Conservation (phyloP, 2,797 vertebrate species). For the Acanthopagrus latus region DNA sequence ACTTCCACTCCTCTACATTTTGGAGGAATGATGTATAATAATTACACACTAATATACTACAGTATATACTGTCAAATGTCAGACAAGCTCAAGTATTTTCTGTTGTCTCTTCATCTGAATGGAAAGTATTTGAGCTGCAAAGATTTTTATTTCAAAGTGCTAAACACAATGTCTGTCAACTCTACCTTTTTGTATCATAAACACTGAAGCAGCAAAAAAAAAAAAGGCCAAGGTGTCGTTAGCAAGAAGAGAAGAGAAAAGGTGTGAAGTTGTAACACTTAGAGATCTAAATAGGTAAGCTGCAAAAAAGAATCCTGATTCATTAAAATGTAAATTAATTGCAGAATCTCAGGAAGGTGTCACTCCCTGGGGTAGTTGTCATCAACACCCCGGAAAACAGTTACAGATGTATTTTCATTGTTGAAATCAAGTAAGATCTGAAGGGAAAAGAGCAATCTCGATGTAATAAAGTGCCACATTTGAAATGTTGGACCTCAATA, state of each 20-base stretch:
- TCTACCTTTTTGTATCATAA: constrained; percentile 7
- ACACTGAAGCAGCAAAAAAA: constrained; percentile 14
- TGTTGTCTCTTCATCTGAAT: not conserved
- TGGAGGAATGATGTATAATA: too few species aligned
- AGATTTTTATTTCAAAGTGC: not conserved
- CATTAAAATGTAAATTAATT: constrained; percentile 40
- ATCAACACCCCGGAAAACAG: constrained; percentile 12
- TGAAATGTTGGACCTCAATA: not conserved
- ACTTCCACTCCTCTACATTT: too few species aligned
- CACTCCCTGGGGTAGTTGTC: constrained; percentile 22
- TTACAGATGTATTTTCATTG: constrained; percentile 11
- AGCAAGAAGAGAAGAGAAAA: constrained; percentile 19
- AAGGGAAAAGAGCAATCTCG: not conserved
- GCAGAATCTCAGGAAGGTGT: constrained; percentile 28
- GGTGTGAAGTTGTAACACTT: constrained; percentile 45
- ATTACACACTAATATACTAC: too few species aligned
- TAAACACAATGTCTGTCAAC: constrained; percentile 6
- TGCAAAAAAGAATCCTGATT: constrained; percentile 29
- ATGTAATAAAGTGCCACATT: not conserved
- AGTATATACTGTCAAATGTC: too few species aligned
- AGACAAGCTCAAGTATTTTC: not conserved
- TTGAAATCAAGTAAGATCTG: constrained; percentile 15
- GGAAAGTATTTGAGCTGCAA: not conserved
- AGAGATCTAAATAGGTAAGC: constrained; percentile 34
- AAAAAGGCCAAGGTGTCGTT: constrained; percentile 43